These are phyloP conservation scores for Gallinago nigripennis DNA, from an alignment of 2,797 vertebrate species.

Conservation along the genomic window DNA sequence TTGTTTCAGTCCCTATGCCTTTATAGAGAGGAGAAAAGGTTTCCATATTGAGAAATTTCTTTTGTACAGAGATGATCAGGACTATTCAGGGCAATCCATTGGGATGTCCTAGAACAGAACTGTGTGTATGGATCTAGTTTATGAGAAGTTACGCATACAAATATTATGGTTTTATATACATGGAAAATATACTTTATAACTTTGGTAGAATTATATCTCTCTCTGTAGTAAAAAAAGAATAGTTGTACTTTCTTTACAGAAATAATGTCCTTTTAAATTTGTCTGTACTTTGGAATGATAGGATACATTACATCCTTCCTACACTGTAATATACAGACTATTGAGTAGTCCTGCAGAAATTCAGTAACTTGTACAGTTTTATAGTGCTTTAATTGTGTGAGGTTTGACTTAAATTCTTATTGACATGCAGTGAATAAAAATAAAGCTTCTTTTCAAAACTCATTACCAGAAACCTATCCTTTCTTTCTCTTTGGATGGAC, in stretches of 20 bases:
- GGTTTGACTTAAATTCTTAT: not conserved
- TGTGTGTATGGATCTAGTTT: not conserved
- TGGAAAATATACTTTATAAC: not conserved
- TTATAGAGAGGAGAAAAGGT: not conserved
- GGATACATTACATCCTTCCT: not conserved
- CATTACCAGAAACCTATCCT: not conserved
- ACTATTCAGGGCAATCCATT: not conserved
- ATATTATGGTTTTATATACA: not conserved
- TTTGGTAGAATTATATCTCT: not conserved
- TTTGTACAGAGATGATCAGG: not conserved
- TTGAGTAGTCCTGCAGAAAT: not conserved
- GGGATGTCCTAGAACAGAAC: not conserved
- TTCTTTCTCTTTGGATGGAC: not conserved
- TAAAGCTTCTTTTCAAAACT: not conserved
- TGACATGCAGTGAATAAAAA: not conserved
- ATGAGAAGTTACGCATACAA: not conserved
- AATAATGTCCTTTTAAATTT: not conserved
- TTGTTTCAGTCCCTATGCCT: not conserved
- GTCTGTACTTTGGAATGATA: not conserved
- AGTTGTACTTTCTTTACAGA: not conserved
- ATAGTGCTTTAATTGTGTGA: slow-evolving; percentile 1
- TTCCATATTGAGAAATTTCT: not conserved
- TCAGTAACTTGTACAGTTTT: not conserved
- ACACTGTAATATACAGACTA: not conserved
- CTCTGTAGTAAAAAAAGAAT: not conserved